Evolutionary conservation across 2,797 vertebrate genomes (phyloP).

Genomic region (Yasuhikotakia modesta): DNA sequence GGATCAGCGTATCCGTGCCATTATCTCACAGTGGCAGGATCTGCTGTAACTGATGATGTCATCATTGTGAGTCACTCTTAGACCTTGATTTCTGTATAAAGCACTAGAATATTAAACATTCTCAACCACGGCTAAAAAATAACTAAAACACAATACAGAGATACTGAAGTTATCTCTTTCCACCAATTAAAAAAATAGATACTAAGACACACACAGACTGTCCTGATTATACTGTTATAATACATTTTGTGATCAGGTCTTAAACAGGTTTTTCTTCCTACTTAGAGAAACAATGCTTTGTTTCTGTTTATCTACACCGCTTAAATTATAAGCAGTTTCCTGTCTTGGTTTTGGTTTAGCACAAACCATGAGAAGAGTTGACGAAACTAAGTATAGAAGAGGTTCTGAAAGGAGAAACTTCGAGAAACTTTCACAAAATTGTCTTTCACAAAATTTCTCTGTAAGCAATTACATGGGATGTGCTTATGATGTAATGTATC

Average conservation of each 20-base stretch:
- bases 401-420: background rate
- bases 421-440: too few relatives aligned
- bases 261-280: background rate
- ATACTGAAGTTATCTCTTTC: background rate
- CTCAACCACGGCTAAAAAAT: background rate
- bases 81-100: background rate
- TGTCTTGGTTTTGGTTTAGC: background rate
- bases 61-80: slow-evolving; percentile 18
- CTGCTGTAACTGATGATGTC: slow-evolving; percentile 60
- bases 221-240: background rate
- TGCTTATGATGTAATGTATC: too few relatives aligned
- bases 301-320: background rate
- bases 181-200: background rate
- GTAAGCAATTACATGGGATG: too few relatives aligned
- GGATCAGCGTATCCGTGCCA: slow-evolving; percentile 51
- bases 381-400: background rate
- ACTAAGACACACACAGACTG: background rate
- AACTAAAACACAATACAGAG: background rate
- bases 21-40: slow-evolving; percentile 49
- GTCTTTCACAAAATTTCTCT: too few relatives aligned
- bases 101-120: background rate
- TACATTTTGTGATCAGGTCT: background rate
- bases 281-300: background rate
- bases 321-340: too few relatives aligned
- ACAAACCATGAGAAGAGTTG: background rate